Conservation (phyloP, 2,797 vertebrate genomes). For the Lophura swinhoii region DNA sequence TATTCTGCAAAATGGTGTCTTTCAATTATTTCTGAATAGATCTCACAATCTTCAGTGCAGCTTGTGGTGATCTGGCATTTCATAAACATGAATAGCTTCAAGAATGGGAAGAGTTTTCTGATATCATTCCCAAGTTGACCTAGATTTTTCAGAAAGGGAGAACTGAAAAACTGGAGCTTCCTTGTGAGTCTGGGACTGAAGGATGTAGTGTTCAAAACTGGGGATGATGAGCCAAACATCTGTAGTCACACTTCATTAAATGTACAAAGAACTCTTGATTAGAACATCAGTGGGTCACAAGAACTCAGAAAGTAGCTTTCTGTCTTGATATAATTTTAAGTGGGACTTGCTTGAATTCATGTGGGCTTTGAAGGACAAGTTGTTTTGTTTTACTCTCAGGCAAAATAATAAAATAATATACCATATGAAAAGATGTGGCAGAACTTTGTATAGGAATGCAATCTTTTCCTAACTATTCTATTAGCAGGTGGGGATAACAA, state of each 20-base stretch:
- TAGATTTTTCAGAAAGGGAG: background rate
- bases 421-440: background rate
- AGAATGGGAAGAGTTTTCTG: background rate
- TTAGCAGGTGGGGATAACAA: background rate
- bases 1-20: background rate
- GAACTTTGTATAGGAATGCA: background rate
- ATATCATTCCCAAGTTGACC: accelerated
- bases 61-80: background rate
- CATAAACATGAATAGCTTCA: background rate
- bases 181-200: background rate
- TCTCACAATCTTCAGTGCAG: background rate
- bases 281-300: background rate
- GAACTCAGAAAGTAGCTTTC: background rate
- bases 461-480: background rate
- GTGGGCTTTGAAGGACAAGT: background rate
- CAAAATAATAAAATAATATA: background rate
- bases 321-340: background rate
- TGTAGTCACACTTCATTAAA: background rate
- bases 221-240: background rate
- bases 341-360: background rate
- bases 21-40: background rate
- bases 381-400: background rate
- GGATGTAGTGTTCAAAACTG: background rate
- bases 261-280: background rate
- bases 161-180: background rate